Evolutionary conservation across 2,797 vertebrate species (phyloP).

Genomic region (Pampus argenteus): DNA sequence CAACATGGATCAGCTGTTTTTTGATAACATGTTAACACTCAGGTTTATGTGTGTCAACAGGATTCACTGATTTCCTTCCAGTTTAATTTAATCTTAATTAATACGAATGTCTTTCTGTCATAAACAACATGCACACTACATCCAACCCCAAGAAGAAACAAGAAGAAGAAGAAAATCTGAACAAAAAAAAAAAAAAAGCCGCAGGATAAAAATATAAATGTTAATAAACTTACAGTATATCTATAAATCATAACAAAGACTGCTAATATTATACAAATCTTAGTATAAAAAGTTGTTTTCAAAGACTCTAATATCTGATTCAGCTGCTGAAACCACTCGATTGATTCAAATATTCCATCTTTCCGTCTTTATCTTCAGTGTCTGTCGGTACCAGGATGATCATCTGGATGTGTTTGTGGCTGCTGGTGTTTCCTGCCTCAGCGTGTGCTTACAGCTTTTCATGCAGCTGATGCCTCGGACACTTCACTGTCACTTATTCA

Average conservation of each 20-base stretch:
- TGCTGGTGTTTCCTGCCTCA: slow-evolving; percentile 27
- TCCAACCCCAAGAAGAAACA: no score
- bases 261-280: no score
- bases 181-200: background rate
- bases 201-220: no score
- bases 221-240: no score
- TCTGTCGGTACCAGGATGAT: background rate
- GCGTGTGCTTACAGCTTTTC: slow-evolving; percentile 20
- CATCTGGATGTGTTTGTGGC: background rate
- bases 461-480: slow-evolving; percentile 30
- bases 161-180: background rate
- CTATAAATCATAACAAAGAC: no score
- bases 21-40: background rate
- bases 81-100: background rate
- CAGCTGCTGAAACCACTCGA: background rate
- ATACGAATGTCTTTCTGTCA: background rate
- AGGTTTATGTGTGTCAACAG: no score
- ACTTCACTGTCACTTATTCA: slow-evolving; percentile 7
- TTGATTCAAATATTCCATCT: background rate
- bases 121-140: no score
- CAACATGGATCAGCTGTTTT: background rate
- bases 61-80: no score
- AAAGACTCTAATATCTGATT: no score
- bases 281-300: no score
- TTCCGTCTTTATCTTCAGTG: background rate